phyloP scores from a whole-genome alignment of 2,797 vertebrate species.

The Notolabrus celidotus region DNA sequence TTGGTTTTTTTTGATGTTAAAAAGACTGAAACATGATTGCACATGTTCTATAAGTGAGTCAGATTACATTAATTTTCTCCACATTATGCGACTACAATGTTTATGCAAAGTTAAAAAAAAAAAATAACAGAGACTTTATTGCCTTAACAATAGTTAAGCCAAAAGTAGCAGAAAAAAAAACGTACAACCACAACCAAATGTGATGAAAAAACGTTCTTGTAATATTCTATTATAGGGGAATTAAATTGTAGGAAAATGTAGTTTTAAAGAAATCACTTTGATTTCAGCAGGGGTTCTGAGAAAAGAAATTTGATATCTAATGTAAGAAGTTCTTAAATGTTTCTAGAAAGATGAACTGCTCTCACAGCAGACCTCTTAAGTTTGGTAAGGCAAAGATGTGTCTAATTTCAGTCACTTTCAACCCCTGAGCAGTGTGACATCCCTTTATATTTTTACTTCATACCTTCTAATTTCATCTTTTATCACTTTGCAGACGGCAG shows the following conservation, averaged over 20 bases:
- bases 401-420: no score
- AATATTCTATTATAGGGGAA: no score
- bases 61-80: background rate
- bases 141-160: no score
- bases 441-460: background rate
- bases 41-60: conserved; percentile 7
- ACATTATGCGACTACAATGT: background rate
- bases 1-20: conserved; percentile 13
- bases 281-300: no score
- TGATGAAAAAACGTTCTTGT: no score
- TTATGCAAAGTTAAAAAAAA: background rate
- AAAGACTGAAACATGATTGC: conserved; percentile 17
- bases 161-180: no score
- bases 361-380: background rate
- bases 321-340: no score
- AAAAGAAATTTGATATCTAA: no score
- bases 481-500: conserved; percentile 6
- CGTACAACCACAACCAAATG: no score
- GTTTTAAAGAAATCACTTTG: no score
- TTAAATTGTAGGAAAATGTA: no score
- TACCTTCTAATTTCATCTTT: background rate
- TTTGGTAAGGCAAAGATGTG: no score
- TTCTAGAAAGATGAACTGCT: background rate
- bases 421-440: background rate
- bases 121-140: background rate